These are phyloP conservation scores for Cyprinodon brontotheroides DNA, from an alignment of 2,113 vertebrate genomes.

Conservation along the genomic window DNA sequence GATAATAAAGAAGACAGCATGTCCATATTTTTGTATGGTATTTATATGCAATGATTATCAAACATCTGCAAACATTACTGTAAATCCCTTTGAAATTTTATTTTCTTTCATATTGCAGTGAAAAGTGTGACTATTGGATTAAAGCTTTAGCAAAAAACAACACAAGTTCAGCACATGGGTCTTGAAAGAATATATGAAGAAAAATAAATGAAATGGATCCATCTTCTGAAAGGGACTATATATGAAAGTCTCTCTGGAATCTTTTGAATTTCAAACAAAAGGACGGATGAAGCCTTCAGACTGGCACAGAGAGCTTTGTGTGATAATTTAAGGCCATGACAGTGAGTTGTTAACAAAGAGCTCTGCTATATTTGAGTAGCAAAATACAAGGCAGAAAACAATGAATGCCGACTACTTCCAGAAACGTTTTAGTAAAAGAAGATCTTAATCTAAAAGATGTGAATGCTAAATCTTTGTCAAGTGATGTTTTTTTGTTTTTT, in stretches of 20 bases:
- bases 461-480: not conserved
- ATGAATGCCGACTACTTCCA: not conserved
- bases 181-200: not conserved
- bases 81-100: no score
- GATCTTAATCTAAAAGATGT: not conserved
- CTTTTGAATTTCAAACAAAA: slow-evolving; percentile 10
- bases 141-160: not conserved
- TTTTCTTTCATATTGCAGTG: no score
- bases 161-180: no score
- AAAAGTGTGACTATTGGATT: not conserved
- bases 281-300: not conserved
- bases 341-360: slow-evolving; percentile 12
- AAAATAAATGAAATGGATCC: not conserved
- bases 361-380: not conserved
- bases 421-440: not conserved
- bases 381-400: not conserved
- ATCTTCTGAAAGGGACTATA: not conserved
- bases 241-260: not conserved
- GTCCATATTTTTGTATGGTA: not conserved
- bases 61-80: not conserved
- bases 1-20: not conserved
- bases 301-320: slow-evolving; percentile 3
- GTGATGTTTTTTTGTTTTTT: not conserved
- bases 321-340: slow-evolving; percentile 4
- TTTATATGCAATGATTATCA: not conserved